Conservation (phyloP, 92 coral and sea anemone genomes). For the Heteractis magnifica region DNA sequence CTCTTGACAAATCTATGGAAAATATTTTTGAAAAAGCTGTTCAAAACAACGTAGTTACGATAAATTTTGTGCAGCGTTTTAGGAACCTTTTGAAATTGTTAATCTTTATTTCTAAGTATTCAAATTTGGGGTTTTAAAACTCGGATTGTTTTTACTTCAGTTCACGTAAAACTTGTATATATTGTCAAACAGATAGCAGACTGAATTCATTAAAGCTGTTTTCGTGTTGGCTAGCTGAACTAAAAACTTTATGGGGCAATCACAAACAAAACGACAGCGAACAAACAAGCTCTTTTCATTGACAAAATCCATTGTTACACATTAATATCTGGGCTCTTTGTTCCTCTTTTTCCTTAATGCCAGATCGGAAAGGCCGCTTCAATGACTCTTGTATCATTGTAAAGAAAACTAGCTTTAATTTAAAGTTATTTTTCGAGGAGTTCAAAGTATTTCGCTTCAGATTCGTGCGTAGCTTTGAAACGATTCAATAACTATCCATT, state of each 20-base stretch:
- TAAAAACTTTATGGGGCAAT: not conserved
- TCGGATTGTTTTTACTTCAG: too few relatives aligned
- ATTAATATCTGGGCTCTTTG: not conserved
- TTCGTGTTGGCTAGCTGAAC: not conserved
- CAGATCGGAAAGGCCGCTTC: not conserved
- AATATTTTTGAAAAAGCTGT: too few relatives aligned
- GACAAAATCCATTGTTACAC: not conserved
- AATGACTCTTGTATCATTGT: not conserved
- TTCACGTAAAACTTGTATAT: not conserved
- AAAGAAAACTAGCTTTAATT: not conserved
- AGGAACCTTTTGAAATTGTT: too few relatives aligned
- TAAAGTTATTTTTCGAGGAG: not conserved
- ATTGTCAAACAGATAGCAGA: not conserved
- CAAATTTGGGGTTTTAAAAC: too few relatives aligned
- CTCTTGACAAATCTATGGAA: too few relatives aligned
- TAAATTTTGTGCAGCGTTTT: too few relatives aligned
- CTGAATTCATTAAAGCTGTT: not conserved
- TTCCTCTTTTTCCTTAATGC: not conserved
- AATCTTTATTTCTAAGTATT: too few relatives aligned
- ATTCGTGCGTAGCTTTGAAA: not conserved
- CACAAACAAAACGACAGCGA: conserved; percentile 1
- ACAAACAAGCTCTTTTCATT: not conserved
- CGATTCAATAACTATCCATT: conserved; percentile 2
- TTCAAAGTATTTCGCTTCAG: not conserved
- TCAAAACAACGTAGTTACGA: too few relatives aligned